Conservation (phyloP, 2,113 vertebrate genomes). For the Phyllopteryx taeniolatus region DNA sequence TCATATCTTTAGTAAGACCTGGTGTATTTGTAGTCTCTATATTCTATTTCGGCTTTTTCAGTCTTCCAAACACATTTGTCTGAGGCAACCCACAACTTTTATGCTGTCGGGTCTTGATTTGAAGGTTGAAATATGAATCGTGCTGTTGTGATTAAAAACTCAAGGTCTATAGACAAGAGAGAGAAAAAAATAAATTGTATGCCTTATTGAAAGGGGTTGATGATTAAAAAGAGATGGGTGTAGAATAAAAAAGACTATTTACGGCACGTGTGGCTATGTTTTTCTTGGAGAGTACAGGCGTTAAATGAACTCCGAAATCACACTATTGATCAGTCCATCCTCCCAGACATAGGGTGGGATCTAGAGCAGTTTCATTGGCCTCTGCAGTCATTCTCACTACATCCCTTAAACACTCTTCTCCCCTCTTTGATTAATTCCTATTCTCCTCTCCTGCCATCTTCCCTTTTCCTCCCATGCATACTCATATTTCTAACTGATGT, state of each 20-base stretch:
- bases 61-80: neutral
- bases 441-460: conserved; percentile 12
- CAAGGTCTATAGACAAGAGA: neutral
- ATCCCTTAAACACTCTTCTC: conserved; percentile 35
- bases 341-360: conserved; percentile 47
- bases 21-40: neutral
- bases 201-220: neutral
- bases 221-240: conserved; percentile 3
- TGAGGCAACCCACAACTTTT: neutral
- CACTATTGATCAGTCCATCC: conserved; percentile 63
- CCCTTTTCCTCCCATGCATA: conserved; percentile 11
- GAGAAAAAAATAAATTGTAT: neutral
- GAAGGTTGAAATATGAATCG: neutral
- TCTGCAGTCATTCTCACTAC: conserved; percentile 46
- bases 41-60: neutral
- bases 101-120: neutral
- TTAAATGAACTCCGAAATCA: conserved; percentile 68
- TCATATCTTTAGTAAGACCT: neutral
- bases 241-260: neutral
- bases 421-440: conserved; percentile 20
- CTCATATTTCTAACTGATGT: conserved; percentile 1
- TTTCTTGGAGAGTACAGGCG: conserved; percentile 25
- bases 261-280: neutral
- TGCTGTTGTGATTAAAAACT: neutral
- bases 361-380: conserved; percentile 57